phyloP scores from a whole-genome alignment of 2,113 vertebrate species.

The Podilymbus podiceps region DNA sequence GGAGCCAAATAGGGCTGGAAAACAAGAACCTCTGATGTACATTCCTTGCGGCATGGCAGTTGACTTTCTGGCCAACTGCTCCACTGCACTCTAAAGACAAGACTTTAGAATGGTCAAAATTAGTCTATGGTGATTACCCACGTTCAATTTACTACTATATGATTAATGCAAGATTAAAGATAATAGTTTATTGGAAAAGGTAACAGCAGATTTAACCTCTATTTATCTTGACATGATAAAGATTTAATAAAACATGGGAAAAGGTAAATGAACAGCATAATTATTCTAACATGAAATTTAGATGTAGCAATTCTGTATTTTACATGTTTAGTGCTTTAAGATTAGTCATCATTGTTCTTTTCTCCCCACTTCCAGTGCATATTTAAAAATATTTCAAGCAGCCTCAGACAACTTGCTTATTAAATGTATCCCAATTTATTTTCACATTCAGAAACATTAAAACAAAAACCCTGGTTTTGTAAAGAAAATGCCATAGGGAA shows the following conservation, averaged over 20 bases:
- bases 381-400: slow-evolving; percentile 68
- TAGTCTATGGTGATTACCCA: slow-evolving; percentile 70
- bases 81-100: slow-evolving; percentile 43
- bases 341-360: slow-evolving; percentile 76
- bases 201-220: slow-evolving; percentile 79
- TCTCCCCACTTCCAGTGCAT: slow-evolving; percentile 48
- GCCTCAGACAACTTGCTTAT: slow-evolving; percentile 50
- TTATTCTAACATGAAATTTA: slow-evolving; percentile 81
- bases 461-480: not conserved
- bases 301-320: slow-evolving; percentile 76
- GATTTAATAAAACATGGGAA: slow-evolving; percentile 80
- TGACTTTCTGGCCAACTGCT: not conserved
- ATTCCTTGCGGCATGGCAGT: not conserved
- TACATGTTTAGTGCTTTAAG: slow-evolving; percentile 73
- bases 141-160: slow-evolving; percentile 77
- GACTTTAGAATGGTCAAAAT: slow-evolving; percentile 73
- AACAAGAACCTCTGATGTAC: not conserved
- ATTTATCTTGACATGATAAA: slow-evolving; percentile 81
- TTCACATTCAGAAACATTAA: slow-evolving; percentile 54
- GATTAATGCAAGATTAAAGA: slow-evolving; percentile 82
- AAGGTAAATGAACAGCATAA: slow-evolving; percentile 75
- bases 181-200: slow-evolving; percentile 75
- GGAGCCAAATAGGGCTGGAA: not conserved
- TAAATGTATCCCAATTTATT: slow-evolving; percentile 68
- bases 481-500: not conserved